A percentile compares a stretch with the other conserved stretches of the same genome.
phyloP scores from a whole-genome alignment of 2,113 vertebrate genomes.

The Pedetes capensis region DNA sequence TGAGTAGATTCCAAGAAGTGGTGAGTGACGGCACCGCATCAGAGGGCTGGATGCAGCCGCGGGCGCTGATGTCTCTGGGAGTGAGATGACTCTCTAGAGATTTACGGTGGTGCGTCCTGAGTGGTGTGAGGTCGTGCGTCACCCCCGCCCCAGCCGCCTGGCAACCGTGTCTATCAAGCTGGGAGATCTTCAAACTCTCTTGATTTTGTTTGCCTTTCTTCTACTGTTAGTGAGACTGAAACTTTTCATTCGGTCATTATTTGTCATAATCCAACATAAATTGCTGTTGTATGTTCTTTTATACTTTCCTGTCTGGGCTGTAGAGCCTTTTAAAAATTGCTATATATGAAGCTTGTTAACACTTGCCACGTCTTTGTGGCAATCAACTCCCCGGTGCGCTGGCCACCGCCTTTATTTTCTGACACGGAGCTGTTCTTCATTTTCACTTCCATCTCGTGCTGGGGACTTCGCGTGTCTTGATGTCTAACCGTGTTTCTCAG shows the following conservation, averaged over 20 bases:
- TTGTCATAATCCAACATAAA: background rate
- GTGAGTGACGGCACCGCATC: background rate
- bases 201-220: background rate
- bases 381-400: background rate
- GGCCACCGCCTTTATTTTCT: background rate
- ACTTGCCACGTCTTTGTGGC: background rate
- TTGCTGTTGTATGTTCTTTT: background rate
- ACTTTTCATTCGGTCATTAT: background rate
- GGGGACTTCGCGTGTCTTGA: background rate
- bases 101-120: no score
- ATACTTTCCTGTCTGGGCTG: background rate
- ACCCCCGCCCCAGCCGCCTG: background rate
- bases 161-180: background rate
- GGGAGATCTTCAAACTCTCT: background rate
- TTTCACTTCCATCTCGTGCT: background rate
- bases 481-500: background rate
- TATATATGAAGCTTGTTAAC: rapidly evolving
- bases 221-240: background rate
- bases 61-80: background rate
- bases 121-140: rapidly evolving
- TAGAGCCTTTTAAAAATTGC: background rate
- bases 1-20: background rate
- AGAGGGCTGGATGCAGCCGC: background rate
- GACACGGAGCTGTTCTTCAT: background rate
- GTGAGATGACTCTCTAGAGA: background rate